Evolutionary conservation across 1,140 invertebrate genomes (phyloP).

Genomic region (Cephus cinctus): DNA sequence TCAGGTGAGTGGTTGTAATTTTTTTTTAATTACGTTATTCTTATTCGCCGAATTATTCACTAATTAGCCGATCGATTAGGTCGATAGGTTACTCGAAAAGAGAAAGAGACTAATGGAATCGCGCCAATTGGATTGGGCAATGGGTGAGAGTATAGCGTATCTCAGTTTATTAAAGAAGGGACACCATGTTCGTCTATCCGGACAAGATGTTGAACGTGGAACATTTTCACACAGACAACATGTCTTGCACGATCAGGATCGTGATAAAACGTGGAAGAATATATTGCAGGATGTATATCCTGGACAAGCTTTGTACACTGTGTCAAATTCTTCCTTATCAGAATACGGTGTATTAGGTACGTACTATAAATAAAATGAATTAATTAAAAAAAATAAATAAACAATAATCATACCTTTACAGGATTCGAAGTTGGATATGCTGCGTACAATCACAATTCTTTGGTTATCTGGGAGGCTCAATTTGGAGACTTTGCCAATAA

Average conservation of each 20-base stretch:
- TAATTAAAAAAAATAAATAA: constrained; percentile 24
- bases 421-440: constrained; percentile 86
- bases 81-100: constrained; percentile 59
- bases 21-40: constrained; percentile 31
- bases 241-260: constrained; percentile 79
- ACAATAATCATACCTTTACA: constrained; percentile 15
- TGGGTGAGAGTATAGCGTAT: constrained; percentile 82
- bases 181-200: constrained; percentile 66
- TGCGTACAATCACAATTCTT: constrained; percentile 74
- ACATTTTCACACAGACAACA: constrained; percentile 82
- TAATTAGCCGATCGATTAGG: too few relatives aligned
- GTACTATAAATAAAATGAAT: constrained; percentile 21
- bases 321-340: constrained; percentile 79
- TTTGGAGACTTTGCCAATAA: constrained; percentile 90
- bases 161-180: constrained; percentile 70
- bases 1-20: constrained; percentile 39
- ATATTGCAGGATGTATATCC: constrained; percentile 70
- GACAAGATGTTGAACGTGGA: constrained; percentile 86
- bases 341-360: constrained; percentile 73
- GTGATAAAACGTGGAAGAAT: constrained; percentile 64
- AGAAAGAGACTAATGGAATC: constrained; percentile 68
- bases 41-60: too few relatives aligned
- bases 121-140: constrained; percentile 76
- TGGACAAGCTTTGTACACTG: constrained; percentile 72
- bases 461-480: constrained; percentile 88